Evolutionary conservation across 1,140 invertebrate species (phyloP).

Genomic region (Calosoma granatense): DNA sequence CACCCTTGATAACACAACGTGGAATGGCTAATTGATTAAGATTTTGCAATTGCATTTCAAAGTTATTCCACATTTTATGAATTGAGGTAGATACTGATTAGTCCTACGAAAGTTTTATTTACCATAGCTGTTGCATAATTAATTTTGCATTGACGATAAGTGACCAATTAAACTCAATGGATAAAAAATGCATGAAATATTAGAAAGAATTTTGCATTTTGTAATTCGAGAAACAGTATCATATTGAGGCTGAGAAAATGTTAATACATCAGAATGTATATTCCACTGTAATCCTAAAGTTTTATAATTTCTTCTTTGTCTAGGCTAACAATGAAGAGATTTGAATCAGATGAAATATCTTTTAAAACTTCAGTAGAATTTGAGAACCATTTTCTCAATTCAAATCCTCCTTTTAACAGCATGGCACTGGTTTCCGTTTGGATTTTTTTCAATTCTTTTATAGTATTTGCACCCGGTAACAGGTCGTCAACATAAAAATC

Average conservation of each 20-base stretch:
- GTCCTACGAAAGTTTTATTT: neutral
- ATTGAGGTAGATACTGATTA: neutral
- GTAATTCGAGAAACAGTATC: too few species aligned
- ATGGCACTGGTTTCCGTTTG: conserved; percentile 13
- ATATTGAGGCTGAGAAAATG: neutral
- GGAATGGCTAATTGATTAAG: neutral
- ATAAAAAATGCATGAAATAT: neutral
- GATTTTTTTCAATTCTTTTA: conserved; percentile 8
- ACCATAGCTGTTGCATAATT: too few species aligned
- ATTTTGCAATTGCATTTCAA: neutral
- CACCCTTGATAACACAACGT: neutral
- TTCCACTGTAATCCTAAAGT: neutral
- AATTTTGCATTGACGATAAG: neutral
- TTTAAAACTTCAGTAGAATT: neutral
- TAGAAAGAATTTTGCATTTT: too few species aligned
- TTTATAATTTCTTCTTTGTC: neutral
- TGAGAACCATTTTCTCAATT: neutral
- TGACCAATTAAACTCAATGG: neutral
- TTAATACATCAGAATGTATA: neutral
- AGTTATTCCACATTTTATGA: too few species aligned
- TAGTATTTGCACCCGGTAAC: conserved; percentile 22
- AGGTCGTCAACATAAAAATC: conserved; percentile 35
- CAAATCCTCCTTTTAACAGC: conserved; percentile 5
- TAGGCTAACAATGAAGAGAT: too few species aligned
- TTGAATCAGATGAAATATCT: neutral